Percentiles rank a stretch among this genome's conserved stretches.
These are phyloP conservation scores for Macquaria ambigua DNA, from an alignment of 2,113 vertebrate species.

Conservation along the genomic window DNA sequence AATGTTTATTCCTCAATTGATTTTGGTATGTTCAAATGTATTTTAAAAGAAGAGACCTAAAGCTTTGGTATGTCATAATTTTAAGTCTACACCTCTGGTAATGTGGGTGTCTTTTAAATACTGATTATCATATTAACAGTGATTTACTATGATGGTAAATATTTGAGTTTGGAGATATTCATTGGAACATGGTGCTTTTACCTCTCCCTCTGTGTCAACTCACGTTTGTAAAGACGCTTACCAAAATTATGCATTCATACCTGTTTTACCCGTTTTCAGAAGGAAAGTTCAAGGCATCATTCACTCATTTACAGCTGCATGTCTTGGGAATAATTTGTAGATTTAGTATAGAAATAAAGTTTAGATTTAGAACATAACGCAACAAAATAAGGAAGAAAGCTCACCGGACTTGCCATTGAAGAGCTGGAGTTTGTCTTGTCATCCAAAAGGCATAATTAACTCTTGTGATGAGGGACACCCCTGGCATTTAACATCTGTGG, in stretches of 20 bases:
- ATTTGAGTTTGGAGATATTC: conserved; percentile 6
- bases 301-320: neutral
- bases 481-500: neutral
- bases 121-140: too few species aligned
- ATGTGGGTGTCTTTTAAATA: neutral
- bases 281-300: neutral
- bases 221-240: neutral
- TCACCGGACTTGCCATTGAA: neutral
- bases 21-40: neutral
- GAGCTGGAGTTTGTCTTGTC: neutral
- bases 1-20: neutral
- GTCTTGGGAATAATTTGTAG: neutral
- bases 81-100: neutral
- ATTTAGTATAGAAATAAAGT: too few species aligned
- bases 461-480: neutral
- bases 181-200: neutral
- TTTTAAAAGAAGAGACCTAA: neutral
- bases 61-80: neutral
- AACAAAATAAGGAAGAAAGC: neutral
- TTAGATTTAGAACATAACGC: neutral
- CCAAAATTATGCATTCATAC: neutral
- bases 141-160: neutral
- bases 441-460: neutral
- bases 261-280: neutral
- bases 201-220: neutral